Evolutionary conservation across 1,140 invertebrate species (phyloP).

Genomic region (Ips typographus): DNA sequence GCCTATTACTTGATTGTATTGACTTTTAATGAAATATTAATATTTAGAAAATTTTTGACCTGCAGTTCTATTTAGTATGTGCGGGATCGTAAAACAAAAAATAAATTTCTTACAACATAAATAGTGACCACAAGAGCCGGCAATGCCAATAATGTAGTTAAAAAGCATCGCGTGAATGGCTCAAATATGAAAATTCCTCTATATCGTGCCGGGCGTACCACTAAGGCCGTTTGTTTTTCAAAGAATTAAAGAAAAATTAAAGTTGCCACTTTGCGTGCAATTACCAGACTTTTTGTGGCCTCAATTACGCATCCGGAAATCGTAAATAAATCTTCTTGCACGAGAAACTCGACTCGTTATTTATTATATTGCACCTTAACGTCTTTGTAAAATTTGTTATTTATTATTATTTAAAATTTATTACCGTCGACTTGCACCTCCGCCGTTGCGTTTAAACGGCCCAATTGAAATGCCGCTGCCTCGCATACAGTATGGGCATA

Average conservation of each 20-base stretch:
- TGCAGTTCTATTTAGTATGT: no score
- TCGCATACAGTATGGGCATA: no score
- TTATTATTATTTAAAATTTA: slow-evolving; percentile 23
- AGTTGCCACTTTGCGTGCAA: slow-evolving; percentile 38
- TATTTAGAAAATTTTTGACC: no score
- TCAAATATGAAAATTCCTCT: slow-evolving; percentile 30
- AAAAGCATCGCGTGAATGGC: slow-evolving; percentile 30
- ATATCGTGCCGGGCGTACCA: slow-evolving; percentile 26
- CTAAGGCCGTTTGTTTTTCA: slow-evolving; percentile 36
- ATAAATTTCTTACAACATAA: slow-evolving; percentile 2
- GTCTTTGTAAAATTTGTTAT: slow-evolving; percentile 31
- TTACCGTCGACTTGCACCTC: slow-evolving; percentile 10
- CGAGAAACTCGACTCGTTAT: slow-evolving; percentile 27
- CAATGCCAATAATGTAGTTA: slow-evolving; percentile 29
- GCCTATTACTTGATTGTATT: no score
- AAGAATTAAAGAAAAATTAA: slow-evolving; percentile 40
- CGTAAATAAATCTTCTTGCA: slow-evolving; percentile 41
- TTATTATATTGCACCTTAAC: slow-evolving; percentile 33
- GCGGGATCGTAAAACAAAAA: no score
- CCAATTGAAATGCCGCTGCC: slow-evolving; percentile 12
- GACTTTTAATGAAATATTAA: no score
- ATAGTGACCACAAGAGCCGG: slow-evolving; percentile 12
- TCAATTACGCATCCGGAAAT: slow-evolving; percentile 42
- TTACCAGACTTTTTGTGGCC: slow-evolving; percentile 42
- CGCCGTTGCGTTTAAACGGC: slow-evolving; percentile 11